Percentiles rank a stretch among this genome's conserved stretches.
phyloP scores from a whole-genome alignment of 2,113 vertebrate species.

The Spheniscus mendiculus region DNA sequence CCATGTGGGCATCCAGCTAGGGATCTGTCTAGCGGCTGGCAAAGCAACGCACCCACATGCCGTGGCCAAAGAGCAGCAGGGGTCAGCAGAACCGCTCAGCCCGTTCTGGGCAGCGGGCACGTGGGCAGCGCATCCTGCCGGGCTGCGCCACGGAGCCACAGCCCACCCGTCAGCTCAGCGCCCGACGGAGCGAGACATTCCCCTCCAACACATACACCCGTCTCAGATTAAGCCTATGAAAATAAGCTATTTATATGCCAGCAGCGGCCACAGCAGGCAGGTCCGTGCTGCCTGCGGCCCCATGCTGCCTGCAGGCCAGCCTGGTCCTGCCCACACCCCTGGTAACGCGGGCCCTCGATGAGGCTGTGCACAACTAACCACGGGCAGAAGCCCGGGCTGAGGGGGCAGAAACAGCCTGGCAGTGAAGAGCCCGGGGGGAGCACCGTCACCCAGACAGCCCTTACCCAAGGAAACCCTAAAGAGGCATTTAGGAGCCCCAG shows the following conservation, averaged over 20 bases:
- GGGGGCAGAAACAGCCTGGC: background rate
- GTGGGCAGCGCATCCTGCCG: background rate
- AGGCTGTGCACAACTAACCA: background rate
- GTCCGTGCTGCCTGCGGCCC: background rate
- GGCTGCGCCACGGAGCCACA: too few relatives aligned
- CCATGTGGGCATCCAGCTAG: background rate
- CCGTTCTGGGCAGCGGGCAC: background rate
- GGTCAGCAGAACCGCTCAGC: background rate
- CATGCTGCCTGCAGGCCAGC: background rate
- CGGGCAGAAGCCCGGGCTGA: background rate
- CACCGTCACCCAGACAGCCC: background rate
- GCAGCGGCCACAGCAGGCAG: background rate
- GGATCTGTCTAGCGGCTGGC: background rate
- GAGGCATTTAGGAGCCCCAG: background rate
- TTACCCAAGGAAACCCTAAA: background rate
- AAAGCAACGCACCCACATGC: background rate
- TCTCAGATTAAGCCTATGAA: constrained; percentile 50
- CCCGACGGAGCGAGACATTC: background rate
- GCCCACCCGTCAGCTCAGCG: background rate
- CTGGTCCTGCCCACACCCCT: background rate
- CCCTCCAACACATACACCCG: background rate
- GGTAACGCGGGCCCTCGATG: fast-evolving
- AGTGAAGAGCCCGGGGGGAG: background rate
- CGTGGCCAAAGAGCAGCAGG: background rate
- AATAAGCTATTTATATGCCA: constrained; percentile 55